Base-by-base conservation (phyloP, 2,113 vertebrate genomes). In the Lagopus leucura region DNA sequence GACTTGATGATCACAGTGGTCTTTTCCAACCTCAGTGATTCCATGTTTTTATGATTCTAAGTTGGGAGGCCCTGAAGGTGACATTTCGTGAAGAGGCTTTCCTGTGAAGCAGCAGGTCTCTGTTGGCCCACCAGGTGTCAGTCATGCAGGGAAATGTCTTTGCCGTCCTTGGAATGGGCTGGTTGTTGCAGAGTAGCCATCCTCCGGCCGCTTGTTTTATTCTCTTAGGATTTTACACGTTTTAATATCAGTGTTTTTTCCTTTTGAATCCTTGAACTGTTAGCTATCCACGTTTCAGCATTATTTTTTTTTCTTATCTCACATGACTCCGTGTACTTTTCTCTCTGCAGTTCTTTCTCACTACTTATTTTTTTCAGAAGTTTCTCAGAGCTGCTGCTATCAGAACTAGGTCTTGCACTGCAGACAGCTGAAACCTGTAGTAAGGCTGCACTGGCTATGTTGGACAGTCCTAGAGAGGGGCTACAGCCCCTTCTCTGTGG, bases 391-490 rank as follows among this genome's bases (percentile, higher is more conserved):
- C 19, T 72, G 18, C 24, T 48, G 45, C 40, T 52, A 5, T 38
- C 72, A 64, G 63, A 90, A 72, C 15, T 11, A 48, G 27, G 21
- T 40, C 63, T 50, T 86, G 64, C 48, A 34, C 32, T 1, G 3
- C 58, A 65, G 40, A 15, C 12, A 54, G n/a, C 42, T 78, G 57
- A 75, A 88, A 71, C 8, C 17, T 5, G 1, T 48, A 36, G 45
- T 42, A 77, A 30, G 43, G 7, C 58, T 55, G 50, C 54, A 27
- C 20, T 18, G 45, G 24, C 43, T n/a, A 10, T 0, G 0, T 12
- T 40, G 30, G 19, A 20, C 30, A 14, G 42, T 14, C 12, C 40
- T 79, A 25, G 63, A 11, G 45, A 60, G 24, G 27, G 24, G 15
- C 18, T 60, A 27, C 48, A 42, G 48, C 30, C 20, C 24, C 27